Base-by-base conservation (phyloP, 2,113 vertebrate genomes). In the Leucosticte australis region DNA sequence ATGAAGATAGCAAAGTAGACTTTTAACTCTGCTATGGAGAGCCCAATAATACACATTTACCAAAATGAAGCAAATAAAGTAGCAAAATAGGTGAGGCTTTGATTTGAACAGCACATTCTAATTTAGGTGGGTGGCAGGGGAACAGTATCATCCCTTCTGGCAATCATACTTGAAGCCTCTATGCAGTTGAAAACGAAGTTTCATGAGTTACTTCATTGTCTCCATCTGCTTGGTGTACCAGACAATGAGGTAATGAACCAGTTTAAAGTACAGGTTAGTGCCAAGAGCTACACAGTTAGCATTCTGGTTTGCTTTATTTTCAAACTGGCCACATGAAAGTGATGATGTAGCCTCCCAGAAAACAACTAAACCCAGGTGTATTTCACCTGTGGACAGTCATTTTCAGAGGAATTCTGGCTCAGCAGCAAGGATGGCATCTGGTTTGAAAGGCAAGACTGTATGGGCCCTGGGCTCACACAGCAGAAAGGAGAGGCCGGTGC, bases 241-340 rank as follows among this genome's bases (percentile, higher is more conserved):
- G 74, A 64, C 55, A 27, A 7, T 24, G 23, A 83, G 44, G 52
- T 50, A 92, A 77, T 42, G 57, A 83, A 78, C 1, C 31, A 74
- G 42, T 49, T 47, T 57, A 37, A 82, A 69, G 33, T 21, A 78
- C 0, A 89, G 15, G 42, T 74, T 82, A 94, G n/a, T 74, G 89
- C 84, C 89, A 87, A n/a, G 28, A 79, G 46, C 64, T 79, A 21
- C 8, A 30, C 49, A 62, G 47, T 70, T 56, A 86, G 26, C 39
- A 27, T 69, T 87, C 83, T 85, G 62, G 19, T 85, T 70, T 90
- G 53, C 55, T 86, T 78, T 76, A 60, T 37, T 89, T 93, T 81
- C 37, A 42, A 77, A 75, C 53, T 16, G 11, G 73, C 26, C 46
- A 75, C 15, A 15, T 44, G 39, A 50, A 94, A 95, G 63, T 15